Conservation (phyloP, 2,888 invertebrate species). For the Sclerodermus sp. region DNA sequence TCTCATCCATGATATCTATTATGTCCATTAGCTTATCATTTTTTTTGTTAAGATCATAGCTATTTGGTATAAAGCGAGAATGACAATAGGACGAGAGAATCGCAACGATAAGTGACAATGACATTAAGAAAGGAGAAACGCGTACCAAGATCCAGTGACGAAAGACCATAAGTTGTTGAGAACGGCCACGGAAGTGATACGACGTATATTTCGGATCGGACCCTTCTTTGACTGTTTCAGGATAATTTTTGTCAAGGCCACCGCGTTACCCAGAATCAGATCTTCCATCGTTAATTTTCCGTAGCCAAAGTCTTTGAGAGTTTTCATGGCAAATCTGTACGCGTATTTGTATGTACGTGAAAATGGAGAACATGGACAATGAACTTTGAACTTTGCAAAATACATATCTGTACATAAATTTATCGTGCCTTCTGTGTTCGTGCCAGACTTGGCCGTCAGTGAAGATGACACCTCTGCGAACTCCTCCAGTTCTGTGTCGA, state of each 20-base stretch:
- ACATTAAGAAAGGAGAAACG: not conserved
- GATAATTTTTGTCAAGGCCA: slow-evolving; percentile 60
- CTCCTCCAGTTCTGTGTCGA: slow-evolving; percentile 66
- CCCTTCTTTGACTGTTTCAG: slow-evolving; percentile 47
- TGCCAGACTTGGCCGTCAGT: slow-evolving; percentile 70
- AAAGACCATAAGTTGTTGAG: slow-evolving; percentile 73
- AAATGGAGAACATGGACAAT: no score
- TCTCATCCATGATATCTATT: slow-evolving; percentile 64
- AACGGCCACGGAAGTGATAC: slow-evolving; percentile 59
- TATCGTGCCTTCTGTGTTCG: slow-evolving; percentile 62
- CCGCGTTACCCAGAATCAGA: slow-evolving; percentile 65
- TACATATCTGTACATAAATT: not conserved
- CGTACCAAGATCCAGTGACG: slow-evolving; percentile 65
- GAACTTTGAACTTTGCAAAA: no score
- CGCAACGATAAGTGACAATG: not conserved
- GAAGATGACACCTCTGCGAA: slow-evolving; percentile 69
- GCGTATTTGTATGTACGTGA: no score
- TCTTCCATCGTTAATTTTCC: slow-evolving; percentile 67
- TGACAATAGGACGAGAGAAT: not conserved
- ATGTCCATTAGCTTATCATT: slow-evolving; percentile 63
- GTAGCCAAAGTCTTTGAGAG: slow-evolving; percentile 67
- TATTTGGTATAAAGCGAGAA: slow-evolving; percentile 11
- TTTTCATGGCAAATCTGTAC: slow-evolving; percentile 65
- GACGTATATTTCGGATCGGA: slow-evolving; percentile 51
- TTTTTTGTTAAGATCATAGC: slow-evolving; percentile 60